Evolutionary conservation across 2,888 invertebrate species (phyloP), one percentile per base, ranked within the genome.

Genomic region (Micropterix aruncella): DNA sequence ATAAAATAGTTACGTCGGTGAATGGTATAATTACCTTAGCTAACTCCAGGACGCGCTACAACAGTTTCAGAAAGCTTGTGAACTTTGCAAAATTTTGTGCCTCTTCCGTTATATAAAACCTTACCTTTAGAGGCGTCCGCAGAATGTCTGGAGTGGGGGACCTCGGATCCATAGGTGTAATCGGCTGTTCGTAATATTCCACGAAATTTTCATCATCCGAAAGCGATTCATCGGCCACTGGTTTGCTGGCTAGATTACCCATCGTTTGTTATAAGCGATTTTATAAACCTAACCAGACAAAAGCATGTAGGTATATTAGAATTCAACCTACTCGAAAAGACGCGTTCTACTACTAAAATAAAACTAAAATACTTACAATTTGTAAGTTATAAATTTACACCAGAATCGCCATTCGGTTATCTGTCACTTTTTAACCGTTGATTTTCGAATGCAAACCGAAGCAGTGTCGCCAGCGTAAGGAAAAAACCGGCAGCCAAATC

Each of bases 151-250:
- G 65, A 56, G 74, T 77, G 18, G 77, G 77, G 45, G 77, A 78
- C 54, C 77, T 65, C 44, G 77, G 77, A 62, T 78, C 78, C n/a
- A n/a, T n/a, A n/a, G n/a, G n/a, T n/a, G n/a, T n/a, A 46, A 60
- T 51, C 54, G 58, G 63, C 50, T 50, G 55, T 52, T 53, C 56
- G 48, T 52, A 48, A 48, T 65, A 62, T 44, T 52, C 51, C 42
- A 65, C 62, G 49, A 55, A 12, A 27, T 27, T 59, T 50, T 61
- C 63, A 55, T 58, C 54, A 44, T 51, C 48, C 45, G 53, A 52
- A 48, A 55, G 56, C 56, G 57, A 56, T 47, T 52, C 50, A 46
- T 64, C 68, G 48, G 51, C 54, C 46, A 50, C 58, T 2, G 59
- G 48, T 58, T 68, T 69, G 56, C 69, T 69, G 37, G 62, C 56